These are phyloP conservation scores for Zophobas morio DNA, from an alignment of 1,140 invertebrate genomes.

Conservation along the genomic window DNA sequence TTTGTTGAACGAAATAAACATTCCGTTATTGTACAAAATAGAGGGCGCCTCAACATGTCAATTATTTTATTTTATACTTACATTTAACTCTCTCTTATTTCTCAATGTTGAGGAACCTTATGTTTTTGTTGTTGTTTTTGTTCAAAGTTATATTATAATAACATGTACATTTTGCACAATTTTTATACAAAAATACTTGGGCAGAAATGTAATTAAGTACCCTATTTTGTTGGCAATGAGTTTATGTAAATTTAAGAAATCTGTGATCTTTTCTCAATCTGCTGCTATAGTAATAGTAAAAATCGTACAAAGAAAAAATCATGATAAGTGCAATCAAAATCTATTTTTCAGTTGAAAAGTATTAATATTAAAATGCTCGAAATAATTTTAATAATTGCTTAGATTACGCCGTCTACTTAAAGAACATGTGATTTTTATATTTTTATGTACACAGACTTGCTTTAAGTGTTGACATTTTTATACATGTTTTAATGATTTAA, in stretches of 20 bases:
- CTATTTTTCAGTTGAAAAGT: slow-evolving; percentile 32
- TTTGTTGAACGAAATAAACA: slow-evolving; percentile 34
- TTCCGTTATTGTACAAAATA: slow-evolving; percentile 25
- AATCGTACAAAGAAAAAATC: slow-evolving; percentile 51
- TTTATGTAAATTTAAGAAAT: slow-evolving; percentile 52
- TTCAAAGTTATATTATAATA: slow-evolving; percentile 6
- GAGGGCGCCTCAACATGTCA: slow-evolving; percentile 11
- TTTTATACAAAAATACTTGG: slow-evolving; percentile 38
- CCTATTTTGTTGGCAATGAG: slow-evolving; percentile 37
- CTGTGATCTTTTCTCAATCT: slow-evolving; percentile 62
- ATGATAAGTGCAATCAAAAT: slow-evolving; percentile 56
- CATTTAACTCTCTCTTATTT: neutral
- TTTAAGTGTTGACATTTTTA: slow-evolving; percentile 48
- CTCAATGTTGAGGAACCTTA: neutral
- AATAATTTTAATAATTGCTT: slow-evolving; percentile 30
- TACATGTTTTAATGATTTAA: slow-evolving; percentile 41
- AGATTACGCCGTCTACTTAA: slow-evolving; percentile 7
- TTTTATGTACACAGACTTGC: slow-evolving; percentile 33
- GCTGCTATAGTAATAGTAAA: slow-evolving; percentile 58
- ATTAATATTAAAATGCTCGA: slow-evolving; percentile 18
- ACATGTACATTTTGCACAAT: slow-evolving; percentile 34
- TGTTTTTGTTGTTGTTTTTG: slow-evolving; percentile 10
- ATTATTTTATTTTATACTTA: neutral
- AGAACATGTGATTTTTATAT: slow-evolving; percentile 45
- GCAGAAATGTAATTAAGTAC: slow-evolving; percentile 40